Percentiles rank a stretch among this genome's conserved stretches.
These are phyloP conservation scores for Porites cylindrica DNA, from an alignment of 92 coral and sea anemone species.

Conservation along the genomic window DNA sequence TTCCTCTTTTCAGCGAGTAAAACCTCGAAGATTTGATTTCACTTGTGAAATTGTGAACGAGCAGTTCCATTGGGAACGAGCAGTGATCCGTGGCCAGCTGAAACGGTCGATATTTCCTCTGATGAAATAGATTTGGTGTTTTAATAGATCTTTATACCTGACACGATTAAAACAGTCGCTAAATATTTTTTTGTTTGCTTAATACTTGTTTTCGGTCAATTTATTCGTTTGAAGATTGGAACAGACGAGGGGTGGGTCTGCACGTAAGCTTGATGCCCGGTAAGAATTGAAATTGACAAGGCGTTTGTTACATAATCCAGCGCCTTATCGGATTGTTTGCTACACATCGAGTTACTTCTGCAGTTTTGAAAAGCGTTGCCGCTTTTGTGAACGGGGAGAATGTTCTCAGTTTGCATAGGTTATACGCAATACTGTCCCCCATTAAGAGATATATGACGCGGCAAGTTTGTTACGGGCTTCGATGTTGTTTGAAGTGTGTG, in stretches of 20 bases:
- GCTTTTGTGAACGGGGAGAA: conserved; percentile 24
- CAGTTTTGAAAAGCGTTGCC: neutral
- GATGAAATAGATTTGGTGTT: neutral
- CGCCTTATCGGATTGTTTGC: neutral
- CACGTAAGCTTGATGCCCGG: neutral
- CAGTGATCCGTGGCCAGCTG: neutral
- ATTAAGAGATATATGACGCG: conserved; percentile 6
- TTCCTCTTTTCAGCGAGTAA: neutral
- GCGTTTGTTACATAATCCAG: neutral
- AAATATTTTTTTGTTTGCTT: neutral
- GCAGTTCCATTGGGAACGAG: neutral
- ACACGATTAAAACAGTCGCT: neutral
- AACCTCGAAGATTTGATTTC: neutral
- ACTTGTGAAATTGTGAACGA: neutral
- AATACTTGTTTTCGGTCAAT: neutral
- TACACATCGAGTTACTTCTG: neutral
- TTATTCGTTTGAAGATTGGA: neutral
- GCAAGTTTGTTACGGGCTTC: conserved; percentile 36
- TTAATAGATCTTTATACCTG: neutral
- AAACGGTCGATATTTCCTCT: conserved; percentile 15
- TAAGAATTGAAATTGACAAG: neutral
- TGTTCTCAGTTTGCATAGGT: neutral
- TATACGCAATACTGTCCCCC: neutral
- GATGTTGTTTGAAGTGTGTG: conserved; percentile 22
- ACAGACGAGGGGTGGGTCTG: conserved; percentile 15